A percentile compares a stretch with the other conserved stretches of the same genome.
Evolutionary conservation across 2,113 vertebrate species (phyloP).

Genomic region (Bombycilla garrulus): DNA sequence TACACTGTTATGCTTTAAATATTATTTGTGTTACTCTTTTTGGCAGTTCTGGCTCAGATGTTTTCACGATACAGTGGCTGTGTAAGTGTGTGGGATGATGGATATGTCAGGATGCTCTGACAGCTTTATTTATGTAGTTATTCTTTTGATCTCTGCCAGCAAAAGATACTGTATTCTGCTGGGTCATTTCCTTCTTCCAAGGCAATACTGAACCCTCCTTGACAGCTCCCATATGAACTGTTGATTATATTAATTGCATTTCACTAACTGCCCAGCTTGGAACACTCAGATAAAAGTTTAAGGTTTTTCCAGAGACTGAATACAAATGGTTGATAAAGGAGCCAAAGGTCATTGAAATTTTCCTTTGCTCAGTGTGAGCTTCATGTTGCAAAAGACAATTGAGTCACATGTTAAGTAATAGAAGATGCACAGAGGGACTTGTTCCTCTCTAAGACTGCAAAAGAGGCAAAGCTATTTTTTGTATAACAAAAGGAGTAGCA

Average conservation of each 20-base stretch:
- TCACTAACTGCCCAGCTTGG: not conserved
- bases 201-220: not conserved
- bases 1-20: not conserved
- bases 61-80: not conserved
- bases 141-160: not conserved
- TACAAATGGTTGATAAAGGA: conserved; percentile 20
- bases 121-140: conserved; percentile 21
- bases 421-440: conserved; percentile 3
- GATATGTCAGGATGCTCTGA: not conserved
- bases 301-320: conserved; percentile 7
- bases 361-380: not conserved
- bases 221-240: conserved; percentile 16
- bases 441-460: not conserved
- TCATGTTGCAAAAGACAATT: conserved; percentile 13
- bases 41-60: not conserved
- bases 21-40: not conserved
- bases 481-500: not conserved
- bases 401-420: conserved; percentile 19
- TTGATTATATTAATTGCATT: conserved; percentile 4
- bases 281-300: conserved; percentile 28
- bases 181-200: conserved; percentile 39
- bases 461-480: not conserved
- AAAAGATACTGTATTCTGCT: conserved; percentile 3
- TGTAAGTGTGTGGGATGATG: not conserved
- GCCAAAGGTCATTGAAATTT: conserved; percentile 19